These are phyloP conservation scores for Threskiornis aethiopicus DNA, from an alignment of 2,797 vertebrate species.

Conservation along the genomic window DNA sequence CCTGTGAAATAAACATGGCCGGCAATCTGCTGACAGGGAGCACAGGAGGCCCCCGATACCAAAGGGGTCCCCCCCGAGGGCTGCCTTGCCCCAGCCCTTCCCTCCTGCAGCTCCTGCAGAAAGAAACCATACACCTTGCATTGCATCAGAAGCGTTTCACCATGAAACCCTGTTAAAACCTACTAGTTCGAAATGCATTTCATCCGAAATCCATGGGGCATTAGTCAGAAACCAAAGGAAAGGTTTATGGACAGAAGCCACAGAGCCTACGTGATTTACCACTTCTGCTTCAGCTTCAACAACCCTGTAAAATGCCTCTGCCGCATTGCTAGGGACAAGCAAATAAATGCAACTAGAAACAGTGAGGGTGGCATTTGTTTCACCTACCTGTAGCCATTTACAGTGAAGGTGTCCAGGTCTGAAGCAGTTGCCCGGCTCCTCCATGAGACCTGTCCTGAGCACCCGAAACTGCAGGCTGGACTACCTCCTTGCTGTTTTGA, in stretches of 20 bases:
- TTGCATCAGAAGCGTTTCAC: neutral
- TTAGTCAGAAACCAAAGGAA: conserved; percentile 16
- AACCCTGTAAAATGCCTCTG: neutral
- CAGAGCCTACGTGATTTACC: fast-evolving
- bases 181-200: neutral
- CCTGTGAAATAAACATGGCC: neutral
- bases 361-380: neutral
- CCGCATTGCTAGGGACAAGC: neutral
- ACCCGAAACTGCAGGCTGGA: neutral
- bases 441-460: neutral
- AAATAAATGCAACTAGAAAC: neutral
- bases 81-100: fast-evolving
- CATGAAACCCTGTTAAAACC: neutral
- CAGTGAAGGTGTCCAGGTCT: neutral
- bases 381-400: neutral
- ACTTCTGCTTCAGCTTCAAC: neutral
- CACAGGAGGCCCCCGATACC: fast-evolving
- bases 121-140: fast-evolving
- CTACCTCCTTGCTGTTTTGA: neutral
- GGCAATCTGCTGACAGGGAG: neutral
- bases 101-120: neutral
- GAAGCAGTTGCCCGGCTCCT: neutral
- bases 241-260: neutral
- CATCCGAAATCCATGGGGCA: neutral
- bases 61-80: fast-evolving